These are phyloP conservation scores for Drosophila mimica DNA, from an alignment of 2,888 invertebrate genomes.

Conservation along the genomic window DNA sequence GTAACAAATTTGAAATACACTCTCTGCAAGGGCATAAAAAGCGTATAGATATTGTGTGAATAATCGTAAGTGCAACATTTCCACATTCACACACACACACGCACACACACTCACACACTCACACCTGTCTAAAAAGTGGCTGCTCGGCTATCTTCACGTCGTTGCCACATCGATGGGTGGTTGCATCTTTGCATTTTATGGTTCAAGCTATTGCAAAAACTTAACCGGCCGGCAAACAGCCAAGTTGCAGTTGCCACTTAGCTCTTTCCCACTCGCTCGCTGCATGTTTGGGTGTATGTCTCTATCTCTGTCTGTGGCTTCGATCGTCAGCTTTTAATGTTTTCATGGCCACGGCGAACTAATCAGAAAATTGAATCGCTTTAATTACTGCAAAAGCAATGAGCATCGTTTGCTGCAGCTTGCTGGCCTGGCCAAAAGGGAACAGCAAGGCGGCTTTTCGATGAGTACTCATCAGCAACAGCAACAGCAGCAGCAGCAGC, in stretches of 20 bases:
- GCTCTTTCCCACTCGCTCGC: slow-evolving; percentile 8
- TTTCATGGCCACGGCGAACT: slow-evolving; percentile 81
- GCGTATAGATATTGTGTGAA: slow-evolving; percentile 17
- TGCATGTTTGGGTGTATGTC: neutral
- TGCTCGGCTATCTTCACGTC: slow-evolving; percentile 25
- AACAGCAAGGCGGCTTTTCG: slow-evolving; percentile 33
- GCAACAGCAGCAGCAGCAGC: neutral
- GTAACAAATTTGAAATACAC: slow-evolving; percentile 3
- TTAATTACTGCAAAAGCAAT: slow-evolving; percentile 84
- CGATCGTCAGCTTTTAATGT: slow-evolving; percentile 47
- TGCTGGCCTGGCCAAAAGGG: slow-evolving; percentile 13
- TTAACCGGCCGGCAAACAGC: slow-evolving; percentile 28
- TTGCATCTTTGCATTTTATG: slow-evolving; percentile 75
- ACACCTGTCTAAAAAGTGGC: slow-evolving; percentile 15
- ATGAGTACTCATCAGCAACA: slow-evolving; percentile 58
- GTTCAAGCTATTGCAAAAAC: slow-evolving; percentile 36
- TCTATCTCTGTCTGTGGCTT: slow-evolving; percentile 16
- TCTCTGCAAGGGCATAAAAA: slow-evolving; percentile 12
- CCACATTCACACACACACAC: slow-evolving; percentile 31
- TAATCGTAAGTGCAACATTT: slow-evolving; percentile 49
- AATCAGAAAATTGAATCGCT: slow-evolving; percentile 85
- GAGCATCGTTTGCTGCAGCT: slow-evolving; percentile 50
- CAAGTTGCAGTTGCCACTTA: neutral
- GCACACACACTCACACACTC: too few species aligned
- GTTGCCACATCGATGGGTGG: slow-evolving; percentile 39